Evolutionary conservation across 2,113 vertebrate species (phyloP).

Genomic region (Chaetodon auriga): DNA sequence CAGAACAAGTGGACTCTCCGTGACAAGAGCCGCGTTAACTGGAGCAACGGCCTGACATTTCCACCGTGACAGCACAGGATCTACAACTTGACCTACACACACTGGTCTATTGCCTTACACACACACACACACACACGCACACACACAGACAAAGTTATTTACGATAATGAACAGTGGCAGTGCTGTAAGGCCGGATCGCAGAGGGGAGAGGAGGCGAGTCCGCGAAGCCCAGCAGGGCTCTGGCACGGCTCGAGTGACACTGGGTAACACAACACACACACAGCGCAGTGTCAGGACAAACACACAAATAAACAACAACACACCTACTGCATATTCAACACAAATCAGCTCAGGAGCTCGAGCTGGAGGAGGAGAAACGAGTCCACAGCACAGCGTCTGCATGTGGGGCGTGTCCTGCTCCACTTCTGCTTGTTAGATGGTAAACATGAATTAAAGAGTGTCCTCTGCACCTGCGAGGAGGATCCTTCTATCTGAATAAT

Average conservation of each 20-base stretch:
- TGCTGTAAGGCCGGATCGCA: constrained; percentile 26
- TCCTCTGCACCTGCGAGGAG: no score
- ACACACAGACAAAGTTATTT: constrained; percentile 17
- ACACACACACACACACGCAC: constrained; percentile 1
- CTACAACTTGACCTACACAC: constrained; percentile 63
- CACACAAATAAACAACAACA: constrained; percentile 23
- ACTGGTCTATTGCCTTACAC: neutral
- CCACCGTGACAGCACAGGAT: constrained; percentile 60
- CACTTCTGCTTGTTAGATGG: no score
- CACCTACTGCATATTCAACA: constrained; percentile 25
- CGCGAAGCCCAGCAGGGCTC: constrained; percentile 38
- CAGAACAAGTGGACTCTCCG: constrained; percentile 58
- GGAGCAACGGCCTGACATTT: constrained; percentile 72
- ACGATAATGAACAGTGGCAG: constrained; percentile 59
- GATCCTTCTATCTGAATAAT: no score
- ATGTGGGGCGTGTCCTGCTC: no score
- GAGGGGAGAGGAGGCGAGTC: constrained; percentile 29
- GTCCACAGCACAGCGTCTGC: neutral
- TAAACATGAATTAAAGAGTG: no score
- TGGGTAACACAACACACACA: constrained; percentile 26
- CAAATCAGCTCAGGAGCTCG: constrained; percentile 19
- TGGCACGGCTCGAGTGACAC: constrained; percentile 38
- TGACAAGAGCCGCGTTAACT: constrained; percentile 45
- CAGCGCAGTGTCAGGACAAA: constrained; percentile 29
- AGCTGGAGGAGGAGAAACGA: constrained; percentile 17